Evolutionary conservation across 2,888 invertebrate genomes (phyloP).

Genomic region (Mongoloraphidia duomilia): DNA sequence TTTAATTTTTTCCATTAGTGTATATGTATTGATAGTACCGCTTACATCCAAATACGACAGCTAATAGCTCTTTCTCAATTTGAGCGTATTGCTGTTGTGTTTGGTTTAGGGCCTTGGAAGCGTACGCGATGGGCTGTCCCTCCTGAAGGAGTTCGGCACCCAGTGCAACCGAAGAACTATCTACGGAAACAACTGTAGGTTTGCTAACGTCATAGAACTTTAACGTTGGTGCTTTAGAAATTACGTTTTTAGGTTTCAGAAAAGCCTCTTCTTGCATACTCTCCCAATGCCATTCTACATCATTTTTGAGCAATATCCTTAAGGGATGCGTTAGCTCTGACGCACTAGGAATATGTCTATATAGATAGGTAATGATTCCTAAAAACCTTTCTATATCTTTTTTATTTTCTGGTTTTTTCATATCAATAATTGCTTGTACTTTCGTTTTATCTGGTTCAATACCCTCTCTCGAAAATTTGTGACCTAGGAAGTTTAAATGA

Average conservation of each 20-base stretch:
- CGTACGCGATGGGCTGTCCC: slow-evolving; percentile 22
- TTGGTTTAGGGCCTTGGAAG: slow-evolving; percentile 17
- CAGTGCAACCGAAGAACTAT: slow-evolving; percentile 11
- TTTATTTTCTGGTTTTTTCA: slow-evolving; percentile 15
- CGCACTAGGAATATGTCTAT: slow-evolving; percentile 18
- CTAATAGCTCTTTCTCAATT: slow-evolving; percentile 23
- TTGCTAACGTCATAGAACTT: slow-evolving; percentile 4
- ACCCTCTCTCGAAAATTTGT: slow-evolving; percentile 13
- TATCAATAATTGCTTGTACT: slow-evolving; percentile 14
- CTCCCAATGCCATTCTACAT: slow-evolving; percentile 9
- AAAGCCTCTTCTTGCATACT: slow-evolving; percentile 10
- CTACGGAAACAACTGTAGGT: slow-evolving; percentile 5
- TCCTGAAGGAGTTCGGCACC: slow-evolving; percentile 23
- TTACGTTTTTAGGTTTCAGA: slow-evolving; percentile 8
- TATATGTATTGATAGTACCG: slow-evolving; percentile 23
- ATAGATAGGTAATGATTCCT: slow-evolving; percentile 18
- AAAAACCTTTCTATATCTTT: slow-evolving; percentile 18
- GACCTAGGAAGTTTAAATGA: slow-evolving; percentile 16
- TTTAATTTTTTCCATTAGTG: slow-evolving; percentile 17
- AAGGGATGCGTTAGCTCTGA: slow-evolving; percentile 14
- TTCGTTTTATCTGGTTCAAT: slow-evolving; percentile 14
- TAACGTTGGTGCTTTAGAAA: slow-evolving; percentile 6
- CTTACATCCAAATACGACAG: slow-evolving; percentile 20
- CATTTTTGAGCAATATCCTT: slow-evolving; percentile 15
- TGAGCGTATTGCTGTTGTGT: slow-evolving; percentile 20